Conservation (phyloP, 2,888 invertebrate genomes). For the Torymus aiolomorphi region DNA sequence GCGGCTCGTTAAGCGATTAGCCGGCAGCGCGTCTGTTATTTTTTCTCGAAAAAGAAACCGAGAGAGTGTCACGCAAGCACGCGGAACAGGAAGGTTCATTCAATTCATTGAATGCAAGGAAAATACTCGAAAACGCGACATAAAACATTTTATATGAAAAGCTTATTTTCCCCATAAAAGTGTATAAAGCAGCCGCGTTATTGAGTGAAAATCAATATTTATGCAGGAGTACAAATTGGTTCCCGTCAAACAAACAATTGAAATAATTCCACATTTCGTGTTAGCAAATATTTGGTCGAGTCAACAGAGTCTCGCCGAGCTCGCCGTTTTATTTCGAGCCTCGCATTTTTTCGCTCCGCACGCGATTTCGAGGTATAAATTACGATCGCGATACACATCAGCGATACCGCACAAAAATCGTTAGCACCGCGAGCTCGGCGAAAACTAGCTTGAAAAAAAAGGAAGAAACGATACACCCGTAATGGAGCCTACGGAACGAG, state of each 20-base stretch:
- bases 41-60: neutral
- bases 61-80: no score
- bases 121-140: neutral
- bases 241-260: neutral
- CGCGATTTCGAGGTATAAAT: slow-evolving; percentile 3
- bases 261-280: neutral
- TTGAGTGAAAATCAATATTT: slow-evolving; percentile 10
- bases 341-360: neutral
- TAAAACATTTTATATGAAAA: neutral
- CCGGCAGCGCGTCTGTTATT: neutral
- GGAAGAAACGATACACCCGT: no score
- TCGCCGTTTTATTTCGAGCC: neutral
- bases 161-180: no score
- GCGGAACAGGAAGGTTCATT: no score
- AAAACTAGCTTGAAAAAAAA: no score
- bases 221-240: neutral
- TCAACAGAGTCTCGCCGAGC: neutral
- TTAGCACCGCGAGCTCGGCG: slow-evolving; percentile 1
- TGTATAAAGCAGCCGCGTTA: neutral
- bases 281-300: slow-evolving; percentile 14
- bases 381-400: neutral
- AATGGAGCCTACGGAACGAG: no score
- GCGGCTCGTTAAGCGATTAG: slow-evolving; percentile 31
- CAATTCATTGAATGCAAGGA: no score
- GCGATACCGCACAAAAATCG: slow-evolving; percentile 1